Conservation (phyloP, 2,888 invertebrate genomes). For the Pseudanteris insignis region DNA sequence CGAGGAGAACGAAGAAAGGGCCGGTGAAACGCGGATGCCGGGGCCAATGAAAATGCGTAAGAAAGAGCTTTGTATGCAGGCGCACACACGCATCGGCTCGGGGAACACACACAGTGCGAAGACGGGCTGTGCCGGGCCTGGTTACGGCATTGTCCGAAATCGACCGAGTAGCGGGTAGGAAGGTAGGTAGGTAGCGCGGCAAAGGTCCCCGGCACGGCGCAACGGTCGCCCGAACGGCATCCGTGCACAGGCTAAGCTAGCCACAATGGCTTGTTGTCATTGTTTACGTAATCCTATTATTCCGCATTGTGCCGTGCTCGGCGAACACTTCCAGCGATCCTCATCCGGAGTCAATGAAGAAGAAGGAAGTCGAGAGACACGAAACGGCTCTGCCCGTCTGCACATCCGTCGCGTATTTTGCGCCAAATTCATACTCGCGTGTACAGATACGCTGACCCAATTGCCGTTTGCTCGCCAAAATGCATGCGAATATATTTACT, state of each 20-base stretch:
- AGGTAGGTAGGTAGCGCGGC: too few relatives aligned
- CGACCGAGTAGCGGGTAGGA: slow-evolving; percentile 59
- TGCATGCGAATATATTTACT: slow-evolving; percentile 32
- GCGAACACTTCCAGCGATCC: slow-evolving; percentile 61
- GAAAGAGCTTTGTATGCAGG: slow-evolving; percentile 42
- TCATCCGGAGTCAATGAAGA: slow-evolving; percentile 52
- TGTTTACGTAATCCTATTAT: slow-evolving; percentile 67
- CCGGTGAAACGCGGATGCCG: slow-evolving; percentile 13
- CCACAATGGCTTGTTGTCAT: slow-evolving; percentile 65
- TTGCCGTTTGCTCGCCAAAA: too few relatives aligned
- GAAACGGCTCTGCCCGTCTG: slow-evolving; percentile 30
- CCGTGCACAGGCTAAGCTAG: slow-evolving; percentile 38
- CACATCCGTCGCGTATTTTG: slow-evolving; percentile 40
- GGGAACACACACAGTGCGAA: too few relatives aligned
- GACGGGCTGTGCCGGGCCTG: too few relatives aligned
- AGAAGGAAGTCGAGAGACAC: slow-evolving; percentile 45
- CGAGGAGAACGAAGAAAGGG: slow-evolving; percentile 18
- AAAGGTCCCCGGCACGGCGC: slow-evolving; percentile 53
- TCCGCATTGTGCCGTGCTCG: slow-evolving; percentile 59
- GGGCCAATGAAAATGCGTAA: slow-evolving; percentile 35
- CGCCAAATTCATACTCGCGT: slow-evolving; percentile 41
- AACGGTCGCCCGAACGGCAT: slow-evolving; percentile 23
- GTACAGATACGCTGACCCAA: slow-evolving; percentile 32
- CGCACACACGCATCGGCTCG: slow-evolving; percentile 11
- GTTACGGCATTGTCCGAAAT: slow-evolving; percentile 55